A percentile compares a stretch with the other conserved stretches of the same genome.
Conservation (phyloP, 2,888 invertebrate genomes). For the Antheraea yamamai region DNA sequence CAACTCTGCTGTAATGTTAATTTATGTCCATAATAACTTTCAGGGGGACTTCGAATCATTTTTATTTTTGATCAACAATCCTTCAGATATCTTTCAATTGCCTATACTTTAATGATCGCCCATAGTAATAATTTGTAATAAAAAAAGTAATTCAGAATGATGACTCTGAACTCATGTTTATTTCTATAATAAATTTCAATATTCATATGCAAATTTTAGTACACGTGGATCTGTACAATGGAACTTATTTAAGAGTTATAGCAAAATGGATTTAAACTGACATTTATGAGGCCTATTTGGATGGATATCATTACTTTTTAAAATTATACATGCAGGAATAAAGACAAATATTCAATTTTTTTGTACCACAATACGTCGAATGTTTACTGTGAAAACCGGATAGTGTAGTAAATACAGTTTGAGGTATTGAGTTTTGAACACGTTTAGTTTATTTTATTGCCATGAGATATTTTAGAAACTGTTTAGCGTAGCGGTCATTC, state of each 20-base stretch:
- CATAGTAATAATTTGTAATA: background rate
- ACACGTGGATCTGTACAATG: background rate
- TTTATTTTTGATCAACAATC: slow-evolving; percentile 12
- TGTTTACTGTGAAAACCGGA: too few relatives aligned
- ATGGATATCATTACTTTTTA: background rate
- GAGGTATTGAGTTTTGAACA: too few relatives aligned
- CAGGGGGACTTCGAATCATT: background rate
- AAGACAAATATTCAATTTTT: background rate
- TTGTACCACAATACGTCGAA: too few relatives aligned
- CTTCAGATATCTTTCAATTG: background rate
- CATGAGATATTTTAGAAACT: too few relatives aligned
- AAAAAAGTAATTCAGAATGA: background rate
- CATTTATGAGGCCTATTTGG: background rate
- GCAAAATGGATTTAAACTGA: background rate
- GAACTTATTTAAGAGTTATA: background rate
- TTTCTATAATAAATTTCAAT: background rate
- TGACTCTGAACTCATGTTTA: background rate
- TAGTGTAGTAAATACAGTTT: too few relatives aligned
- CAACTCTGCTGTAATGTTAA: background rate
- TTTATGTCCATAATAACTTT: slow-evolving; percentile 8
- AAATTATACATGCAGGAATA: background rate
- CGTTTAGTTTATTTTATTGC: too few relatives aligned
- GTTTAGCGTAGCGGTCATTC: too few relatives aligned
- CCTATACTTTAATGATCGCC: background rate
- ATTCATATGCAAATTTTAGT: background rate